Conservation (phyloP, 2,888 invertebrate genomes). For the Cryptus viduatorius region DNA sequence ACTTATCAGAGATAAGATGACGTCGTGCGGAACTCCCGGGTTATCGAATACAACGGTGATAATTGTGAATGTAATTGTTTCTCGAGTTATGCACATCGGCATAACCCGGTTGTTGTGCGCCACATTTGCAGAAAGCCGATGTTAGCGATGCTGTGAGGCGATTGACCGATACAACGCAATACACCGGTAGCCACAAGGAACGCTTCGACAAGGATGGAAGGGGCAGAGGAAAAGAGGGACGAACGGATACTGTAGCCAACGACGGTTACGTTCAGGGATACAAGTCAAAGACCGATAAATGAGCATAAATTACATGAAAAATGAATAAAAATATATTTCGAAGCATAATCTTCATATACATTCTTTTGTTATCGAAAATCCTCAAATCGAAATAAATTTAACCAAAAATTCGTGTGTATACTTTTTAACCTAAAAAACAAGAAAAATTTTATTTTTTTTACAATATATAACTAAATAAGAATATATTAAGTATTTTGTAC, state of each 20-base stretch:
- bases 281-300: constrained; percentile 70
- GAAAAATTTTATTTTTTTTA: background rate
- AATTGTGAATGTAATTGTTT: constrained; percentile 2
- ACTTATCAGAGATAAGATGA: constrained; percentile 81
- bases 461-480: background rate
- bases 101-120: background rate
- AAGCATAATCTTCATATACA: background rate
- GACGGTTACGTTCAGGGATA: constrained; percentile 83
- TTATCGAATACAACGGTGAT: constrained; percentile 70
- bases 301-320: constrained; percentile 68
- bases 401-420: background rate
- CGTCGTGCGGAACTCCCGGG: constrained; percentile 82
- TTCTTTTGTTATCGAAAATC: no score
- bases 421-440: background rate
- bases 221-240: constrained; percentile 83
- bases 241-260: constrained; percentile 79
- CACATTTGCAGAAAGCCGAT: constrained; percentile 69
- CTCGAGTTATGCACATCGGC: background rate
- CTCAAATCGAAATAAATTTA: background rate
- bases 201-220: constrained; percentile 84
- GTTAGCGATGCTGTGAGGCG: constrained; percentile 81
- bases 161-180: constrained; percentile 84
- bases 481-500: background rate
- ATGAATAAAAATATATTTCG: background rate
- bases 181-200: constrained; percentile 84